Base-by-base conservation (phyloP, 2,113 vertebrate genomes). In the Notarius lentiginosus region DNA sequence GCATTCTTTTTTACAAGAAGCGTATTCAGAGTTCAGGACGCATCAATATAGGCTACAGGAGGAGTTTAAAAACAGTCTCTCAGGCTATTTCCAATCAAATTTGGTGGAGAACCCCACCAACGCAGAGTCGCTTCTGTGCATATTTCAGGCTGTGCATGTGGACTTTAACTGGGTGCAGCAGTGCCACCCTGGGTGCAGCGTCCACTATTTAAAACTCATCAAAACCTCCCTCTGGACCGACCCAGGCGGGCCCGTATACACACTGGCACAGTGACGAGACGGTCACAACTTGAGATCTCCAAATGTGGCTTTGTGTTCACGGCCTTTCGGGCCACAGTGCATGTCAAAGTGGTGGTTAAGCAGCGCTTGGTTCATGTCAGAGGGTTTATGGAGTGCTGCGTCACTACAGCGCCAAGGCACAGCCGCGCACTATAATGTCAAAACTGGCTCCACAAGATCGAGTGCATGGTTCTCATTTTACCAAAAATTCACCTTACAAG, bases 121-220 rank as follows among this genome's bases (percentile, higher is more conserved):
- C 63, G 79, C 79, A n/a, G 53, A 68, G 75, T 61, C 85, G 30
- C 75, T 79, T 24, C n/a, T 0, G 41, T 66, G 82, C n/a, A 34
- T 82, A 87, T 89, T 89, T 87, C 30, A 41, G 86, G 72, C 55
- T 2, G 1, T 49, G 58, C 47, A 51, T 58, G 83, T 49, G 72
- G 88, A 84, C 76, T 80, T 68, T 60, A 56, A 77, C 61, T 83
- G 86, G 88, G 73, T 86, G 72, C 79, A 79, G 66, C 86, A 83
- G 83, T 87, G 85, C 70, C 86, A 87, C 88, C 87, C 79, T 87
- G 88, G 88, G 88, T 87, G 88, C 88, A 87, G 76, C 86, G 75
- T 68, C 56, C 72, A 87, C 88, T 87, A 87, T 87, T 82, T 87
- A 87, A 87, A 85, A 87, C 83, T 72, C 22, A 72, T 56, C 61